Base-by-base conservation (phyloP, 53 echinoderm and acorn worm genomes). In the Crossaster papposus region DNA sequence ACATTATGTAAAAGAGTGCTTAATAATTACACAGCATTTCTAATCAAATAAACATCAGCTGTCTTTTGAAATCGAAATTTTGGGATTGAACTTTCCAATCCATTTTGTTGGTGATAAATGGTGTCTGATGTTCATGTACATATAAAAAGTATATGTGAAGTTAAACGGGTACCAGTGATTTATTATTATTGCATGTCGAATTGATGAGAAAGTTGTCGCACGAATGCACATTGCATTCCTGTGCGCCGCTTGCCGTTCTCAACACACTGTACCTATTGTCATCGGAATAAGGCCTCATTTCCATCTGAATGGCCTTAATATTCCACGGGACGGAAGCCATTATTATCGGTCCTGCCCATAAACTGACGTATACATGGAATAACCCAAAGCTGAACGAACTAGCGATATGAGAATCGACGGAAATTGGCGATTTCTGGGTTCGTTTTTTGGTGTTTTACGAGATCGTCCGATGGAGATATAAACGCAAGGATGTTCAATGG, bases 251-350 rank as follows among this genome's bases (percentile, higher is more conserved):
- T 7, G 11, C 75, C 14, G 2, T 33, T 35, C 75, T 33, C 75
- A 26, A 28, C 50, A 18, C 51, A 84, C 72, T 26, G 50, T 51
- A 37, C 83, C 37, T 58, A 84, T 84, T 84, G 84, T 84, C 73
- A 44, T 13, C 0, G 4, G 72, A 30, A 36, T 29, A n/a, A 52
- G 35, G n/a, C 38, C 87, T 87, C 58, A 87, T 87, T 87, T 76
- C 87, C 87, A 87, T 87, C 62, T 77, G 54, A 87, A 87, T 76
- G n/a, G 87, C n/a, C n/a, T n/a, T n/a, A n/a, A n/a, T n/a, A n/a
- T 32, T 70, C 23, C 22, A 64, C 31, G 63, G 24, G 31, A 13
- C 58, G 80, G 87, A 50, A 77, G 87, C 87, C 87, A 87, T 87
- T n/a, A 34, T 87, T 87, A 77, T 36, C 54, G 87, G 87, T 51